Evolutionary conservation across 2,113 vertebrate species (phyloP).

Genomic region (Neodontobutis hainanensis): DNA sequence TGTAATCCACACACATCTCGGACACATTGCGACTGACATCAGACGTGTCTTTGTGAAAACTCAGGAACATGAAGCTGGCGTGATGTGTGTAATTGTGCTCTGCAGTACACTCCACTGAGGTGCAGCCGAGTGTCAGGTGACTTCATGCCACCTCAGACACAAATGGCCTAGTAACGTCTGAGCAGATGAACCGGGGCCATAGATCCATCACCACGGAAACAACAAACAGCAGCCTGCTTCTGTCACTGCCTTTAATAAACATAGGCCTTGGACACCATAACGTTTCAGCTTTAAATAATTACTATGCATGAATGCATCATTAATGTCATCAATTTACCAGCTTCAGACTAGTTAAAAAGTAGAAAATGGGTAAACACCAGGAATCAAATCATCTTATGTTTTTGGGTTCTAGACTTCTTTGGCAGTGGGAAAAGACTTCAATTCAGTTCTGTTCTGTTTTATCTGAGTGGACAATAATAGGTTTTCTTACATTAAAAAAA

Average conservation of each 20-base stretch:
- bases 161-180: constrained; percentile 89
- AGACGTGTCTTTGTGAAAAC: too few relatives aligned
- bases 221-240: constrained; percentile 65
- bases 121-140: constrained; percentile 85
- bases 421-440: too few relatives aligned
- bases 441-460: constrained; percentile 12
- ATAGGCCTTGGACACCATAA: constrained; percentile 40
- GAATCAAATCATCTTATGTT: too few relatives aligned
- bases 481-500: constrained; percentile 20
- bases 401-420: too few relatives aligned
- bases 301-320: too few relatives aligned
- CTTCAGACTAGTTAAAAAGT: too few relatives aligned
- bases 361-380: too few relatives aligned
- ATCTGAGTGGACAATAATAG: constrained; percentile 9
- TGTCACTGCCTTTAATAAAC: constrained; percentile 68
- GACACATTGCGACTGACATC: too few relatives aligned
- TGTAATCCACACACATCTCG: too few relatives aligned
- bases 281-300: constrained; percentile 41
- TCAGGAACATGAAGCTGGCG: constrained; percentile 78
- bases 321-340: too few relatives aligned
- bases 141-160: constrained; percentile 83
- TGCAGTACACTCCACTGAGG: constrained; percentile 82
- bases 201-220: constrained; percentile 68
- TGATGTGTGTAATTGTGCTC: constrained; percentile 78
- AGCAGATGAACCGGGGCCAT: constrained; percentile 83